Percentiles rank a stretch among this genome's conserved stretches.
phyloP scores from a whole-genome alignment of 1,140 invertebrate species.

The Caenorhabditis brenneri region DNA sequence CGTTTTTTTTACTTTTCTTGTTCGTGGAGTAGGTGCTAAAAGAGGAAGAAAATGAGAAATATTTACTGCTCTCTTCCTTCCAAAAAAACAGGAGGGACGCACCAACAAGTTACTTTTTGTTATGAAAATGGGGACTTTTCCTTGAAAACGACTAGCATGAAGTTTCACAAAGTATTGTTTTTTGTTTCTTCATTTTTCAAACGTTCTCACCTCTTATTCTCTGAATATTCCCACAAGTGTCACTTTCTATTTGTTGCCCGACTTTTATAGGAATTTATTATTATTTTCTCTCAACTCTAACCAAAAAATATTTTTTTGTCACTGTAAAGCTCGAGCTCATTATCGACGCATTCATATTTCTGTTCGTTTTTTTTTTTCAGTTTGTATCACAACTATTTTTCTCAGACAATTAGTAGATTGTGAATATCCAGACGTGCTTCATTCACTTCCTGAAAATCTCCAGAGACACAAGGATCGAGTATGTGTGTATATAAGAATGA shows the following conservation, averaged over 20 bases:
- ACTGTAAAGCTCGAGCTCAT: background rate
- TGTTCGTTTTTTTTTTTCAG: background rate
- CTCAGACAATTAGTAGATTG: background rate
- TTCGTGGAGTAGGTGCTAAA: background rate
- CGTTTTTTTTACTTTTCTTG: background rate
- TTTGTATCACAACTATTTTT: background rate
- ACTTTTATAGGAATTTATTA: background rate
- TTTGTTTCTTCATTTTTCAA: background rate
- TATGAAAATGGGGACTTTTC: background rate
- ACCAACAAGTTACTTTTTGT: background rate
- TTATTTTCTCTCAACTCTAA: background rate
- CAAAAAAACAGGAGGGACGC: background rate
- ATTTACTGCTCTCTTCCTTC: background rate
- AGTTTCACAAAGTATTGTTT: background rate
- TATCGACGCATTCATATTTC: background rate
- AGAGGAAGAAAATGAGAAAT: slow-evolving; percentile 10
- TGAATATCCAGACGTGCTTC: background rate
- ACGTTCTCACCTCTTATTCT: background rate
- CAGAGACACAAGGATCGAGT: background rate
- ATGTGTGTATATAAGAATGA: background rate
- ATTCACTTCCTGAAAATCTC: background rate
- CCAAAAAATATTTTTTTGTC: too few relatives aligned
- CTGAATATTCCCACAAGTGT: background rate
- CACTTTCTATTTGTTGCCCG: background rate
- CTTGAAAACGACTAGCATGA: background rate